A percentile compares a stretch with the other conserved stretches of the same genome.
Evolutionary conservation across 1,140 invertebrate species (phyloP).

Genomic region (Trachymyrmex septentrionalis): DNA sequence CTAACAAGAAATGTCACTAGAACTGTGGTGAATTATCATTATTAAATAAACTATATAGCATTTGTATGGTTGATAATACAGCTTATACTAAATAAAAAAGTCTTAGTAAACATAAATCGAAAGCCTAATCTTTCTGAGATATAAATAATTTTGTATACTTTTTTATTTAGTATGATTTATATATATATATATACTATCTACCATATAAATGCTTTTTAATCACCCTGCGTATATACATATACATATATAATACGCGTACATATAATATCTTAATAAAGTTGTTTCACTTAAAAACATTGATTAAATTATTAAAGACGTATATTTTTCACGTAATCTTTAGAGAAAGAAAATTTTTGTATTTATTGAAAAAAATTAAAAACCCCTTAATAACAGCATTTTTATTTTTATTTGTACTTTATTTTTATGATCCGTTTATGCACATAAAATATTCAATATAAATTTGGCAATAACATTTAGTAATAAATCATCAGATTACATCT

Average conservation of each 20-base stretch:
- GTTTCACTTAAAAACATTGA: not conserved
- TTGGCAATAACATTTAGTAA: not conserved
- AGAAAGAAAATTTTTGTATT: not conserved
- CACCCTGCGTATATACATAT: too few relatives aligned
- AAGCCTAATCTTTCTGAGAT: too few relatives aligned
- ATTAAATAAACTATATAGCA: too few relatives aligned
- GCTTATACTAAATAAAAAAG: too few relatives aligned
- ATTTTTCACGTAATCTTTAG: not conserved
- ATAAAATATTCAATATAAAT: slow-evolving; percentile 23
- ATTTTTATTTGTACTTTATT: slow-evolving; percentile 19
- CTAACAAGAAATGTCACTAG: too few relatives aligned
- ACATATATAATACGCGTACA: not conserved
- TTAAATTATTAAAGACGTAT: not conserved
- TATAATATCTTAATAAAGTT: not conserved
- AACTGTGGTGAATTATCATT: too few relatives aligned
- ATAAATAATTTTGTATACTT: too few relatives aligned
- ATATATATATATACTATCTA: too few relatives aligned
- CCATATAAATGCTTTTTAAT: too few relatives aligned
- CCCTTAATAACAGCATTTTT: not conserved
- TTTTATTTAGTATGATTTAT: too few relatives aligned
- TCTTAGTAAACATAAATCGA: too few relatives aligned
- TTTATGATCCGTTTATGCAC: slow-evolving; percentile 16
- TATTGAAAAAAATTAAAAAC: not conserved
- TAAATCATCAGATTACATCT: slow-evolving; percentile 47
- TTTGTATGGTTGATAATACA: too few relatives aligned